Evolutionary conservation across 1,140 invertebrate genomes (phyloP).

Genomic region (Araneus ventricosus): DNA sequence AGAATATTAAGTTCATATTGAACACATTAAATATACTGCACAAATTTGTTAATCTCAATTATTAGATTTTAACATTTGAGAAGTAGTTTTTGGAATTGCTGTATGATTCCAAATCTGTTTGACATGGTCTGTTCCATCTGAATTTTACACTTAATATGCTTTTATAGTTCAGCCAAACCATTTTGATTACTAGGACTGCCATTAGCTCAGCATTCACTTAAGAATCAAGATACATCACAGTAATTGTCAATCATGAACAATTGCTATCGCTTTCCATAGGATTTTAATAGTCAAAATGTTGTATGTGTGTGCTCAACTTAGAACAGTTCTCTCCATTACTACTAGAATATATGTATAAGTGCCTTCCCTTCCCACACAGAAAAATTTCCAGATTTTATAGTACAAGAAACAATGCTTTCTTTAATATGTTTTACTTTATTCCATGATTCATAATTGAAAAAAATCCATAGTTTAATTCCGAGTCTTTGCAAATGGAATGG

Average conservation of each 20-base stretch:
- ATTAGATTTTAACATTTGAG: too few relatives aligned
- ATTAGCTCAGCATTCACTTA: not conserved
- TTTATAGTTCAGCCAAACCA: not conserved
- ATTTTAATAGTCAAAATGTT: not conserved
- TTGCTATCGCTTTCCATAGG: not conserved
- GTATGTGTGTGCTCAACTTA: not conserved
- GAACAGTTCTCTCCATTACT: not conserved
- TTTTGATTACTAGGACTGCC: not conserved
- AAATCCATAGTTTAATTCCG: too few relatives aligned
- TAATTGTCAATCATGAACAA: not conserved
- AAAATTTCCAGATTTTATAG: not conserved
- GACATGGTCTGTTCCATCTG: too few relatives aligned
- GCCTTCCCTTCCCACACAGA: constrained; percentile 2
- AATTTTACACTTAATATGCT: not conserved
- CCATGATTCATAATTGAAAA: too few relatives aligned
- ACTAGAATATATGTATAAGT: not conserved
- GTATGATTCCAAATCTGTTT: too few relatives aligned
- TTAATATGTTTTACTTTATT: too few relatives aligned
- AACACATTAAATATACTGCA: too few relatives aligned
- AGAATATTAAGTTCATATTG: too few relatives aligned
- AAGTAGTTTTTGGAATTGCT: too few relatives aligned
- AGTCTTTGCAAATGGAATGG: too few relatives aligned
- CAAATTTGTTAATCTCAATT: too few relatives aligned
- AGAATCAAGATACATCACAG: not conserved
- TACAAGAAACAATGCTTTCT: not conserved